Percentiles rank a stretch among this genome's conserved stretches.
Conservation (phyloP, 2,797 vertebrate species). For the Enteromius radiatus region DNA sequence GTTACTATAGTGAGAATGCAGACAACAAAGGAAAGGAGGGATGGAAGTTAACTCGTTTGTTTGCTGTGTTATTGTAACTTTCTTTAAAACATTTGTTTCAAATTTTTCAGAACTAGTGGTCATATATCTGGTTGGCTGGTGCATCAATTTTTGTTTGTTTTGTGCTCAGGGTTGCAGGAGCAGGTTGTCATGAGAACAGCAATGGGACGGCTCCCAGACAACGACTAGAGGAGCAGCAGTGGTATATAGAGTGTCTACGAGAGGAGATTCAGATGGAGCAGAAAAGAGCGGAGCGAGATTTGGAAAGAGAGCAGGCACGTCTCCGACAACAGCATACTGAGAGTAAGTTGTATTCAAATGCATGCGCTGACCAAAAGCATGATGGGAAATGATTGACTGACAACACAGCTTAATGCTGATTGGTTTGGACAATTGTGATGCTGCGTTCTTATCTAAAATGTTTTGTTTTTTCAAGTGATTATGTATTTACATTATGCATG, state of each 20-base stretch:
- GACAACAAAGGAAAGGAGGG: not conserved
- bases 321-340: constrained; percentile 82
- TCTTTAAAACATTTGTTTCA: not conserved
- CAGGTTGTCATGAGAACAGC: constrained; percentile 61
- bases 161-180: constrained; percentile 67
- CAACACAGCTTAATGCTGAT: no score
- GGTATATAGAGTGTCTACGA: constrained; percentile 82
- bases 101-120: not conserved
- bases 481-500: no score
- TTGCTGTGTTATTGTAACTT: not conserved
- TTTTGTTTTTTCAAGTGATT: no score
- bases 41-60: not conserved
- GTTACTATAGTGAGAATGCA: constrained; percentile 47
- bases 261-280: constrained; percentile 86
- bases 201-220: constrained; percentile 73
- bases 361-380: no score
- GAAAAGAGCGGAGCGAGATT: constrained; percentile 80
- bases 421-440: no score
- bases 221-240: constrained; percentile 81
- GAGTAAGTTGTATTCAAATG: constrained; percentile 74
- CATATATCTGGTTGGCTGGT: not conserved
- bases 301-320: constrained; percentile 82
- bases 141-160: constrained; percentile 54
- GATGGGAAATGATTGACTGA: no score
- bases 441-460: no score